A percentile compares a stretch with the other conserved stretches of the same genome.
Evolutionary conservation across 2,113 vertebrate genomes (phyloP).

Genomic region (Pollachius pollachius): DNA sequence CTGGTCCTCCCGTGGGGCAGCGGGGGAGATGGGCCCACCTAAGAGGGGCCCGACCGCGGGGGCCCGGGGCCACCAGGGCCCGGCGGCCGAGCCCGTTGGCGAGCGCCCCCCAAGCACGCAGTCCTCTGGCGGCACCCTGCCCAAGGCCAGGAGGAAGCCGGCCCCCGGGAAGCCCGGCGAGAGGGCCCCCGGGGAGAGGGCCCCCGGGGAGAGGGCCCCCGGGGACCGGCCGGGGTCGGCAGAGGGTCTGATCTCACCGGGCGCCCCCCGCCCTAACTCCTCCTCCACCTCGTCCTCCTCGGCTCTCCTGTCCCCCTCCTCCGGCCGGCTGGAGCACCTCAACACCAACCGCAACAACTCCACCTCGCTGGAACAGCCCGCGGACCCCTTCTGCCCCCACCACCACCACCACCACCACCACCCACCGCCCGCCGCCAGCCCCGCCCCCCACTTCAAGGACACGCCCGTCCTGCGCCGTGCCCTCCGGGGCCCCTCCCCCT

Average conservation of each 20-base stretch:
- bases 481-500: slow-evolving; percentile 31
- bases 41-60: slow-evolving; percentile 22
- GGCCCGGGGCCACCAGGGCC: slow-evolving; percentile 42
- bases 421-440: slow-evolving; percentile 34
- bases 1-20: slow-evolving; percentile 60
- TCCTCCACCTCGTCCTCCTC: slow-evolving; percentile 39
- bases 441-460: slow-evolving; percentile 49
- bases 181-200: slow-evolving; percentile 7
- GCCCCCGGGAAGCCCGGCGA: slow-evolving; percentile 68
- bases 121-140: slow-evolving; percentile 67
- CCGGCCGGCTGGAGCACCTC: slow-evolving; percentile 74
- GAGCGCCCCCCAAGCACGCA: background rate
- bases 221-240: too few species aligned
- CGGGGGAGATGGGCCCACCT: background rate
- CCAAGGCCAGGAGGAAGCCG: slow-evolving; percentile 87
- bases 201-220: slow-evolving; percentile 26
- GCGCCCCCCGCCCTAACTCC: slow-evolving; percentile 35
- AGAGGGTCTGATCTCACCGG: background rate
- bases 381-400: slow-evolving; percentile 4
- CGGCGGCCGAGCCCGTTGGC: background rate
- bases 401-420: slow-evolving; percentile 5
- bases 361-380: slow-evolving; percentile 79
- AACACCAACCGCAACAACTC: slow-evolving; percentile 98
- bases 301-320: slow-evolving; percentile 38
- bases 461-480: slow-evolving; percentile 62